Base-by-base conservation (phyloP, 2,888 invertebrate genomes). In the Holacanthella duospinosa region DNA sequence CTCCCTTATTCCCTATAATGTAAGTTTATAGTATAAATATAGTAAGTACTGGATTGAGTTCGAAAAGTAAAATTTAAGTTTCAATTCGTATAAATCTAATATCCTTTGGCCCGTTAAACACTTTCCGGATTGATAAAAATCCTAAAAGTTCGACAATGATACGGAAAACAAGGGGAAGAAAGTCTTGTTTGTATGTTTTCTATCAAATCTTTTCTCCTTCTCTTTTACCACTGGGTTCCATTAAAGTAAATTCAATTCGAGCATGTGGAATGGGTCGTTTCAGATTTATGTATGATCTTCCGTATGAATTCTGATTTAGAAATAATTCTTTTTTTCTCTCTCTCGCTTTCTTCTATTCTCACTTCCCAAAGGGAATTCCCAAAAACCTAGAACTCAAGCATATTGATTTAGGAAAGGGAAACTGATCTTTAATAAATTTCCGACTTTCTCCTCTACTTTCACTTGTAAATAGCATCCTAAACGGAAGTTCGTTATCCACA, bases 161-260 rank as follows among this genome's bases (percentile, higher is more conserved):
- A 9, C 21, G n/a, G 48, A 48, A 48, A 21, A 21, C 19, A 21
- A 48, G n/a, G 48, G 48, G 48, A 48, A 48, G 48, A 21, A 9
- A 21, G 48, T 16, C 19, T 48, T 9, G 48, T n/a, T 48, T 48
- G 48, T 48, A n/a, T n/a, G n/a, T n/a, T n/a, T n/a, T n/a, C n/a
- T n/a, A n/a, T n/a, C n/a, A n/a, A n/a, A n/a, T n/a, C n/a, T n/a
- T 9, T 48, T 48, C 21, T 21, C 48, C 4, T 16, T 48, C 48
- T 21, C 48, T 9, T 21, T 4, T 9, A 9, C 48, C 48, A 48
- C 21, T 48, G 48, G 48, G 48, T 21, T 48, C 48, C 48, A 48
- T 48, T 48, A 48, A 48, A 48, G 19, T 48, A 48, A 48, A 48
- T 48, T 48, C 48, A 48, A 48, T 48, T 48, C 48, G 48, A 48